Evolutionary conservation across 2,797 vertebrate species (phyloP).

Genomic region (Toxotes lorentzi): DNA sequence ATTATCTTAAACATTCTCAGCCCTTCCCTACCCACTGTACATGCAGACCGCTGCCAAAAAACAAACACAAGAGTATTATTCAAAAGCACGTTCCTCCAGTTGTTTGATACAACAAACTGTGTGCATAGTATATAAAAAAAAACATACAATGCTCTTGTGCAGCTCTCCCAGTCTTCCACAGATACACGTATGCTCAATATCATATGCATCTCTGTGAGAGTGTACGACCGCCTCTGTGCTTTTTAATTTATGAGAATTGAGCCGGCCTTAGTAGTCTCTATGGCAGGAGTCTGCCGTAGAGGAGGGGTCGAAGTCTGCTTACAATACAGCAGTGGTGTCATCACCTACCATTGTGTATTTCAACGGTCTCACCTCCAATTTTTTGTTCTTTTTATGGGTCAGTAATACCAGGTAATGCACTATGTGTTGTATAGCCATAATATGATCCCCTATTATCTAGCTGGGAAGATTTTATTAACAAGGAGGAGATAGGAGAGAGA

Average conservation of each 20-base stretch:
- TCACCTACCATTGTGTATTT: constrained; percentile 17
- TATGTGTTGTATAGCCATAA: constrained; percentile 16
- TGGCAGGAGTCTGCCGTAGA: no score
- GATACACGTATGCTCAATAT: constrained; percentile 1
- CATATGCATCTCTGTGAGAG: no score
- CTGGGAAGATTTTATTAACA: constrained; percentile 34
- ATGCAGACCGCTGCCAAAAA: background rate
- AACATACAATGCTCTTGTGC: no score
- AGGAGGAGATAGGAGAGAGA: background rate
- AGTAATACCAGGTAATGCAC: constrained; percentile 10
- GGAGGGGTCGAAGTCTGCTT: background rate
- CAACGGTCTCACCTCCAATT: background rate
- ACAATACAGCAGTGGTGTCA: constrained; percentile 27
- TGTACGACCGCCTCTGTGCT: no score
- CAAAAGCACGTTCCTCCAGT: constrained; percentile 1
- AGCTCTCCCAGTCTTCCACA: background rate
- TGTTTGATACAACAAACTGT: background rate
- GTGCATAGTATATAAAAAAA: background rate
- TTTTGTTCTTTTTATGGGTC: constrained; percentile 15
- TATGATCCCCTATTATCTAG: constrained; percentile 25
- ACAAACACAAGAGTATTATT: background rate
- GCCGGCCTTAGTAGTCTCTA: no score
- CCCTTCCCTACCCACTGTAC: background rate
- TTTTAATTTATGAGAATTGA: no score
- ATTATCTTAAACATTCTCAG: background rate